phyloP scores from a whole-genome alignment of 2,888 invertebrate genomes.

The Scrobipalpa costella region DNA sequence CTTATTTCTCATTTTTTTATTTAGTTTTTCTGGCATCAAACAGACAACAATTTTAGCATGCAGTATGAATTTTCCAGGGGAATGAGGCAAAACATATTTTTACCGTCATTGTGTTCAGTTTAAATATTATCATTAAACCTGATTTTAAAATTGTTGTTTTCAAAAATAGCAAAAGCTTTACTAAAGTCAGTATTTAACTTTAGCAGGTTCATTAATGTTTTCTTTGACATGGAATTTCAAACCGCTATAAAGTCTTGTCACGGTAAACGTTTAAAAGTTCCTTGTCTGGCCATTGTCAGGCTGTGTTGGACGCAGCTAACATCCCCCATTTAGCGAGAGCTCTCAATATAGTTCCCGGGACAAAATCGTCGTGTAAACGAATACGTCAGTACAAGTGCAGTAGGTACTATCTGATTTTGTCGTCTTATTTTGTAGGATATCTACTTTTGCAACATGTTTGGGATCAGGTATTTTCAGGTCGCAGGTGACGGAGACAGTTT shows the following conservation, averaged over 20 bases:
- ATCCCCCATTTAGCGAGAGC: conserved; percentile 29
- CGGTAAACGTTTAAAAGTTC: conserved; percentile 18
- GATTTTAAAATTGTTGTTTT: too few species aligned
- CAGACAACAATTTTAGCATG: too few species aligned
- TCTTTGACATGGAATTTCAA: not conserved
- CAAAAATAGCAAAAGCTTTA: too few species aligned
- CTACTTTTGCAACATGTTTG: not conserved
- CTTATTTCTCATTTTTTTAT: not conserved
- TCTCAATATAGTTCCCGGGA: conserved; percentile 39
- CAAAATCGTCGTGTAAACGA: conserved; percentile 57
- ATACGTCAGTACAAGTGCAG: conserved; percentile 48
- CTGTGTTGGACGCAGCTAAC: conserved; percentile 8
- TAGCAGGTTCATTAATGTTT: not conserved
- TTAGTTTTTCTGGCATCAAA: not conserved
- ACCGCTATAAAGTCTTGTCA: not conserved
- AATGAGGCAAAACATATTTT: too few species aligned
- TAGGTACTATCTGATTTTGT: not conserved
- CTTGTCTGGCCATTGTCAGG: conserved; percentile 6
- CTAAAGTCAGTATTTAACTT: too few species aligned
- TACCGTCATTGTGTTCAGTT: too few species aligned
- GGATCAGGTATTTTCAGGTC: too few species aligned
- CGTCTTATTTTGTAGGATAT: not conserved
- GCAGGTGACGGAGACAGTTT: too few species aligned
- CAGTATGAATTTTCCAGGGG: too few species aligned
- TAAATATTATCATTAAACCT: too few species aligned